Evolutionary conservation across 2,113 vertebrate genomes (phyloP), one percentile per base, ranked within the genome.

Genomic region (Anas platyrhynchos): DNA sequence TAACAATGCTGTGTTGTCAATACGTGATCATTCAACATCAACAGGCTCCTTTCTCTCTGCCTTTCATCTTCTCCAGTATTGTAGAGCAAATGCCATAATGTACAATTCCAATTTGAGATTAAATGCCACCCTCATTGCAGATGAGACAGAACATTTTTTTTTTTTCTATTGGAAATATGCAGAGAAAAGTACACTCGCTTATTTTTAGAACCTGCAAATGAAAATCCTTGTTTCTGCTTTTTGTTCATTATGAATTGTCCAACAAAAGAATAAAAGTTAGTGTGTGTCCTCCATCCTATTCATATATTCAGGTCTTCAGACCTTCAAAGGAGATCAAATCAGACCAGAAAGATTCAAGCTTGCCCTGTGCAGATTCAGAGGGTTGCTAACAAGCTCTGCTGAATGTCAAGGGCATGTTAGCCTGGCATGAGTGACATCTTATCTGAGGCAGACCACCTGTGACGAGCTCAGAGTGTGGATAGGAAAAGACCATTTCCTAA

Each of bases 21-120:
- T 95, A 96, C 92, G 90, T 79, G 92, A 93, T 90, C 83, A 94
- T 78, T 97, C 88, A 92, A 94, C 73, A 79, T 93, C 74, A 90
- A 25, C 54, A 93, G 58, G 25, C 41, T 94, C 62, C 74, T 41
- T 85, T 78, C 26, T 27, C 46, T 88, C 41, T 83, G 62, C 50
- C 41, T 58, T 94, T 96, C 58, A n/a, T 93, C 58, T 88, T 93
- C 54, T 18, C 34, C 73, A 84, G 83, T 78, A 92, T 86, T 95
- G 94, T 68, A 90, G 5, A 71, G 34, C 41, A 83, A 90, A 90
- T 88, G 54, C 41, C 80, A 94, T 52, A 94, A 86, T 56, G 52
- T 86, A 75, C 63, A 88, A 81, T 52, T 81, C 52, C 34, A 90
- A 29, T 67, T 89, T 83, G 67, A 93, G 78, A 90, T 80, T 94